Conservation (phyloP, 2,797 vertebrate genomes). For the Otolemur crassicaudatus region DNA sequence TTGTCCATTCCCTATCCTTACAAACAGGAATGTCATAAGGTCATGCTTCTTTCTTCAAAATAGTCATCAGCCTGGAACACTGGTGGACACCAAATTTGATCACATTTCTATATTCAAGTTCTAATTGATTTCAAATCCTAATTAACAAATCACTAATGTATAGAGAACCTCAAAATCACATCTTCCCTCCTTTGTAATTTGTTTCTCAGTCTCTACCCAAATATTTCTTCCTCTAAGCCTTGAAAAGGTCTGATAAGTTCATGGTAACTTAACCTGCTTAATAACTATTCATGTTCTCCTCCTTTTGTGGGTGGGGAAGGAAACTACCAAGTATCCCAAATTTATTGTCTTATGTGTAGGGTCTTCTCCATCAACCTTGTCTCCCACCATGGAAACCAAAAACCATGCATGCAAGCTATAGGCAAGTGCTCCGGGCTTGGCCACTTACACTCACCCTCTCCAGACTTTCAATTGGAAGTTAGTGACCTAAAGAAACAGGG, state of each 20-base stretch:
- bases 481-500: neutral
- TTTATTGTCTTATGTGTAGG: neutral
- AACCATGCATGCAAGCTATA: neutral
- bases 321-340: neutral
- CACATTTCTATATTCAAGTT: neutral
- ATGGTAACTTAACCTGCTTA: neutral
- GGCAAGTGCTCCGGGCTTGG: neutral
- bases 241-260: neutral
- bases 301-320: too few relatives aligned
- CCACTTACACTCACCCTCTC: neutral
- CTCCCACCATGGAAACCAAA: neutral
- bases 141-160: neutral
- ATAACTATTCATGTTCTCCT: neutral
- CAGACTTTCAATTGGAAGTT: neutral
- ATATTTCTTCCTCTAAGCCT: neutral
- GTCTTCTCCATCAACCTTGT: neutral
- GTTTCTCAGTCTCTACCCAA: neutral
- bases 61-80: neutral
- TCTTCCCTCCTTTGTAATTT: neutral
- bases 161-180: neutral
- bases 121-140: neutral
- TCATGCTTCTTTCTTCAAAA: neutral
- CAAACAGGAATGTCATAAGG: neutral
- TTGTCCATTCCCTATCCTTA: neutral
- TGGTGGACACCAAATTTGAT: neutral